Evolutionary conservation across 2,797 vertebrate species (phyloP), one percentile per base, ranked within the genome.

Genomic region (Knipowitschia caucasica): DNA sequence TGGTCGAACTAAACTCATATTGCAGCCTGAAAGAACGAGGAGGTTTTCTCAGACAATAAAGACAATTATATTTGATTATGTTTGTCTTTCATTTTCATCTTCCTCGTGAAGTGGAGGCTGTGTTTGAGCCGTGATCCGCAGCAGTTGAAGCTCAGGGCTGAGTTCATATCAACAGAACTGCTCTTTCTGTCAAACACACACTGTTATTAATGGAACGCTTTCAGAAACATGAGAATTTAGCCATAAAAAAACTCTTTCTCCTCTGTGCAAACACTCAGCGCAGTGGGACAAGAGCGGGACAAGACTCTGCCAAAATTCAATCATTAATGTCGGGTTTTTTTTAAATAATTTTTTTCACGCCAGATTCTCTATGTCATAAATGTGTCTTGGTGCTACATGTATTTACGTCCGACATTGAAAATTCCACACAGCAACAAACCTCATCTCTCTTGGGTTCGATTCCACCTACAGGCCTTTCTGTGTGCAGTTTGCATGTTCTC

Each of bases 281-380:
- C 53, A 58, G 59, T 30, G 6, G 8, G 17, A 67, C 65, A 29
- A 20, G 53, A 56, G 44, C 26, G 6, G 8, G 17, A 67, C 65
- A 29, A 20, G 53, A 56, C 40, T 14, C 42, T 14, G 21, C 8
- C 26, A 21, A 33, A 21, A 38, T 15, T 12, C 7, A 38, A 2
- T n/a, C n/a, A n/a, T n/a, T n/a, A n/a, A n/a, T n/a, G n/a, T n/a
- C n/a, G n/a, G n/a, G n/a, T n/a, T n/a, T n/a, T n/a, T n/a, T n/a
- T n/a, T n/a, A n/a, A n/a, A n/a, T n/a, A n/a, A n/a, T n/a, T n/a
- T n/a, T n/a, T n/a, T n/a, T n/a, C n/a, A n/a, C n/a, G n/a, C n/a
- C n/a, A n/a, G n/a, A n/a, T n/a, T n/a, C n/a, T n/a, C n/a, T n/a
- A n/a, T n/a, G n/a, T n/a, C n/a, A n/a, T n/a, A n/a, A n/a, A n/a